These are phyloP conservation scores for Drosophila micromelanica DNA, from an alignment of 1,140 invertebrate species.

Conservation along the genomic window DNA sequence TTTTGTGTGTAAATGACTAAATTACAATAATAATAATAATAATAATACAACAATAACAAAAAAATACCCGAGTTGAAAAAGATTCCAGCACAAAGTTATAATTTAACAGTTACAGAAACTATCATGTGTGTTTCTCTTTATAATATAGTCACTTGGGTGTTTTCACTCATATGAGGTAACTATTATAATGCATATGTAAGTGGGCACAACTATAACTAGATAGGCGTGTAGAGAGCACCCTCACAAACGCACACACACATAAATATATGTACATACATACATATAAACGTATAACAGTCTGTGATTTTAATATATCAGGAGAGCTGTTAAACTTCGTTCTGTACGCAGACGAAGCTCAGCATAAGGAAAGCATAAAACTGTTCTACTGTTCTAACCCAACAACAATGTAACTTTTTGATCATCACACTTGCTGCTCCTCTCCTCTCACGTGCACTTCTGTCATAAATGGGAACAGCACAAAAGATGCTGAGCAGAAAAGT, in stretches of 20 bases:
- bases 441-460: neutral
- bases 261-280: neutral
- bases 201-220: conserved; percentile 1
- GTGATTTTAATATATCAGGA: conserved; percentile 22
- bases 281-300: conserved; percentile 1
- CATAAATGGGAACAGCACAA: conserved; percentile 2
- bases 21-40: conserved; percentile 46
- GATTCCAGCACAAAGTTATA: conserved; percentile 19
- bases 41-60: too few relatives aligned
- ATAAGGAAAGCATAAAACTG: conserved; percentile 13
- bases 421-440: neutral
- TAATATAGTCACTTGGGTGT: conserved; percentile 13
- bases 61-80: conserved; percentile 26
- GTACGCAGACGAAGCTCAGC: neutral
- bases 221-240: conserved; percentile 12
- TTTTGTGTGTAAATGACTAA: conserved; percentile 57
- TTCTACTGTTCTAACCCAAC: conserved; percentile 5
- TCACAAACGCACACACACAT: neutral
- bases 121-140: conserved; percentile 1
- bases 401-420: conserved; percentile 5
- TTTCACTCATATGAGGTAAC: conserved; percentile 3
- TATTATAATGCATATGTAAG: conserved; percentile 17
- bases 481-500: conserved; percentile 8
- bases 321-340: conserved; percentile 1
- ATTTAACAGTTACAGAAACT: conserved; percentile 20